A percentile compares a stretch with the other conserved stretches of the same genome.
These are phyloP conservation scores for Falcunculus frontatus DNA, from an alignment of 2,113 vertebrate genomes.

Conservation along the genomic window DNA sequence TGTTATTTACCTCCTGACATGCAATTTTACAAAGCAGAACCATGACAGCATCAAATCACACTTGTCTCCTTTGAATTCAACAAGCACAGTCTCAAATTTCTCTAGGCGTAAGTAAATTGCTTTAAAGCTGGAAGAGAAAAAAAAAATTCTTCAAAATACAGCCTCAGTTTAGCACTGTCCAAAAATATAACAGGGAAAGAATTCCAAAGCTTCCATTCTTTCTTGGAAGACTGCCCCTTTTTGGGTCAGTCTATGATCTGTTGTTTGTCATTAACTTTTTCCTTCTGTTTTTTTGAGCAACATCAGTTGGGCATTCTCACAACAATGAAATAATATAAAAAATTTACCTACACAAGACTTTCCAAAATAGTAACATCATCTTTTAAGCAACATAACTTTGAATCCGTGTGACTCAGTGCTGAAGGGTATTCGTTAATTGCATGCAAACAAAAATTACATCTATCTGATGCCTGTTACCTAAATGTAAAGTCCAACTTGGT, in stretches of 20 bases:
- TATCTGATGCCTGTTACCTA: neutral
- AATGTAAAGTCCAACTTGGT: neutral
- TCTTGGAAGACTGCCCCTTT: neutral
- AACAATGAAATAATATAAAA: neutral
- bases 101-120: neutral
- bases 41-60: neutral
- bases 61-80: neutral
- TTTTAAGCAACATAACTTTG: neutral
- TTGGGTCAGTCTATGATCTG: neutral
- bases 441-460: neutral
- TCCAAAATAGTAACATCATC: neutral
- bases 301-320: neutral
- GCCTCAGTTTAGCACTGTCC: neutral
- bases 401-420: neutral
- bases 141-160: neutral
- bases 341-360: neutral
- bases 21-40: neutral
- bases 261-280: neutral
- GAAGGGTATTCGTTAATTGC: neutral
- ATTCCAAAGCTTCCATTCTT: neutral
- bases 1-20: neutral
- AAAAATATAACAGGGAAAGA: constrained; percentile 18
- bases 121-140: neutral
- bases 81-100: neutral
- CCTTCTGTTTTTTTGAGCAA: neutral